Conservation (phyloP, 2,797 vertebrate genomes). For the Eulemur rubriventer region DNA sequence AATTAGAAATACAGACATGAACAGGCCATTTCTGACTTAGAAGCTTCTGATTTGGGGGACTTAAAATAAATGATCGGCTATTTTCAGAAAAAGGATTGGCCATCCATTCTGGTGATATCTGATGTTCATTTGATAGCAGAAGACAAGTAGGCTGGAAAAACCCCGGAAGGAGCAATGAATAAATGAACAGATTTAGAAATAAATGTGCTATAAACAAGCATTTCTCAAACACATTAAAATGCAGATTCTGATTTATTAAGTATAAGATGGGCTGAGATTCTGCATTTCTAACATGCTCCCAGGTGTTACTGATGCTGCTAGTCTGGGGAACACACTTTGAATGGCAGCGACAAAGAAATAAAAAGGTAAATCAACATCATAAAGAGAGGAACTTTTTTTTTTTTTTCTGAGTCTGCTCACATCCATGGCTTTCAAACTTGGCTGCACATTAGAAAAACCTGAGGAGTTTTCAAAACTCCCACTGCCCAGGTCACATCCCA, state of each 20-base stretch:
- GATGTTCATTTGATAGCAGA: not conserved
- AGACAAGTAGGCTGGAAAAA: not conserved
- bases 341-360: not conserved
- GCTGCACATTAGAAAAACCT: not conserved
- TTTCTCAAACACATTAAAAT: not conserved
- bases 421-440: not conserved
- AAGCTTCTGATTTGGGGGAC: not conserved
- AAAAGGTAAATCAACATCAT: not conserved
- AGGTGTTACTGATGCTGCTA: too few relatives aligned
- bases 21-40: not conserved
- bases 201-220: not conserved
- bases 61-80: not conserved
- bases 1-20: not conserved
- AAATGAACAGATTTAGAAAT: not conserved
- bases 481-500: not conserved
- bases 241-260: not conserved
- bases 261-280: not conserved
- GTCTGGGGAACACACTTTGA: not conserved
- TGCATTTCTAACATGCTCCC: not conserved
- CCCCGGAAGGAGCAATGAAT: not conserved
- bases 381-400: not conserved
- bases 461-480: not conserved
- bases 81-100: not conserved
- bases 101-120: not conserved
- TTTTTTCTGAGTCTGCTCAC: not conserved